Base-by-base conservation (phyloP, 1,140 invertebrate species). In the Drosophila ficusphila region DNA sequence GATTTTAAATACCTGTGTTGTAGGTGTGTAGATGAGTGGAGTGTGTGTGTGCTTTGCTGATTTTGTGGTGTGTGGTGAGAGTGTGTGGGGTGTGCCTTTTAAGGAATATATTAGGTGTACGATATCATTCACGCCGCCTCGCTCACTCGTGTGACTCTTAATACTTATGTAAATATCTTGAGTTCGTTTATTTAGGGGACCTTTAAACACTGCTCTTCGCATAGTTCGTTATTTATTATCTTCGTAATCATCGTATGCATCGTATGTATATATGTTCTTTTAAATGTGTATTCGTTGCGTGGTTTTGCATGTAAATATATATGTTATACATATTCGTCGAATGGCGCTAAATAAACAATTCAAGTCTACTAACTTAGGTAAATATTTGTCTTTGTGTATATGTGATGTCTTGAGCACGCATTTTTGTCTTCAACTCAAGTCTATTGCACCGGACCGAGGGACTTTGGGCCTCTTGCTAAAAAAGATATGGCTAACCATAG, bases 91-190 rank as follows among this genome's bases (percentile, higher is more conserved):
- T 76, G 72, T 85, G 82, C 81, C 77, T 73, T 76, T 73, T 74
- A 76, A 71, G 79, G 64, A 79, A 75, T 62, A 79, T 73, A 86
- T 79, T 79, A 71, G 39, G 64, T 75, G 68, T 47, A 42, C 67
- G 61, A 60, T 72, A 48, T 41, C 52, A 61, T 62, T 73, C 53
- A 70, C 39, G 47, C 48, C 31, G 39, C 18, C 60, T 49, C 58
- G 38, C 41, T 33, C 25, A 38, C 62, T 47, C 25, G 29, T 62
- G 47, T 62, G 61, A 60, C 23, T 57, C 41, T 68, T n/a, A n/a
- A 46, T 73, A 62, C 57, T 73, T 73, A n/a, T n/a, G n/a, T n/a
- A 73, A 65, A 62, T 73, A 52, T 38, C 19, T 64, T 61, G 54
- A 29, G 27, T 57, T 41, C 14, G 36, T 39, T 19, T 60, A 49